Percentiles rank a stretch among this genome's conserved stretches.
These are phyloP conservation scores for Heteropelma amictum DNA, from an alignment of 2,888 invertebrate genomes.

Conservation along the genomic window DNA sequence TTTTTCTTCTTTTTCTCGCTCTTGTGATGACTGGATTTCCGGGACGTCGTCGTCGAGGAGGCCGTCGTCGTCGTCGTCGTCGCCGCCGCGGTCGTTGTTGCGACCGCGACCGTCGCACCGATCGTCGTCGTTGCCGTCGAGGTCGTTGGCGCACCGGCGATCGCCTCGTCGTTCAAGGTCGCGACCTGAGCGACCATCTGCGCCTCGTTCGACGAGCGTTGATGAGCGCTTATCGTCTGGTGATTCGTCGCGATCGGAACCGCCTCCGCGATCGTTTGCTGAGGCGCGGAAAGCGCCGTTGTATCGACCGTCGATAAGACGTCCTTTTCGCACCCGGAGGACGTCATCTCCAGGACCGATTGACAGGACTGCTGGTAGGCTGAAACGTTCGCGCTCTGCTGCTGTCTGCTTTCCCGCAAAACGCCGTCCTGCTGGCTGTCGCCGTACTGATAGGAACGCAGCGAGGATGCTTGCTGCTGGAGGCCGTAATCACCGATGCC, in stretches of 20 bases:
- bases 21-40: slow-evolving; percentile 71
- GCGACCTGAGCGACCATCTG: too few relatives aligned
- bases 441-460: slow-evolving; percentile 19
- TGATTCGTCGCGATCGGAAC: background rate
- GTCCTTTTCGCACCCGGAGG: slow-evolving; percentile 36
- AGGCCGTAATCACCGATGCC: slow-evolving; percentile 69
- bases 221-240: background rate
- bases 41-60: slow-evolving; percentile 55
- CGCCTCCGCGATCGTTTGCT: slow-evolving; percentile 61
- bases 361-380: background rate
- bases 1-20: slow-evolving; percentile 88
- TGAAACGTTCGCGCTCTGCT: background rate
- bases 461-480: slow-evolving; percentile 35
- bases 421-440: background rate
- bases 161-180: background rate
- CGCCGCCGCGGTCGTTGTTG: background rate
- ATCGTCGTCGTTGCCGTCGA: background rate
- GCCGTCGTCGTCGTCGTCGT: background rate
- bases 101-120: slow-evolving; percentile 25
- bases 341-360: background rate
- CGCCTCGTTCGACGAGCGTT: background rate
- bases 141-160: slow-evolving; percentile 32
- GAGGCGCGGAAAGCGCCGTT: slow-evolving; percentile 63
- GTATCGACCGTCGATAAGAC: slow-evolving; percentile 71
- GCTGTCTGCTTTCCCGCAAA: background rate